Evolutionary conservation across 2,888 invertebrate species (phyloP).

Genomic region (Drosophila fulvimacula): DNA sequence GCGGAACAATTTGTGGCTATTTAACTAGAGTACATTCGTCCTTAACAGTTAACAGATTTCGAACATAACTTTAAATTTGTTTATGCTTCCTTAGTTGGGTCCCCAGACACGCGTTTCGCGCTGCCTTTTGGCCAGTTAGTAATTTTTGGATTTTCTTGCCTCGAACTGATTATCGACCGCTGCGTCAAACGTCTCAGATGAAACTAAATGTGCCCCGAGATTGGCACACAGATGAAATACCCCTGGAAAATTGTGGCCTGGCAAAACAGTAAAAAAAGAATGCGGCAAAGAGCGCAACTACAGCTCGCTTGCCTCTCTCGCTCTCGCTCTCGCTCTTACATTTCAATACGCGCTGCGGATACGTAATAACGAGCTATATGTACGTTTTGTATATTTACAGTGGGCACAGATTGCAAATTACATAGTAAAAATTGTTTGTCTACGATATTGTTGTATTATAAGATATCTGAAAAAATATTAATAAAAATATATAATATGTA

Average conservation of each 20-base stretch:
- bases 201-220: constrained; percentile 80
- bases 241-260: constrained; percentile 70
- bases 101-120: constrained; percentile 53
- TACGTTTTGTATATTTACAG: constrained; percentile 43
- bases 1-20: neutral
- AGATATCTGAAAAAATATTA: neutral
- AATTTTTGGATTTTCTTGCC: constrained; percentile 16
- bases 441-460: neutral
- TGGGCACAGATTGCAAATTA: constrained; percentile 13
- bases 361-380: constrained; percentile 50
- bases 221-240: constrained; percentile 65
- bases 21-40: neutral
- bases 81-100: constrained; percentile 14
- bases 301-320: constrained; percentile 29
- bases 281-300: constrained; percentile 73
- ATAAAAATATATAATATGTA: neutral
- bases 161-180: constrained; percentile 76
- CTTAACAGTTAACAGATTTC: constrained; percentile 8
- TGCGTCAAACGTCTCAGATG: constrained; percentile 84
- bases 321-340: constrained; percentile 3
- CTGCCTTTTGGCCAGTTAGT: constrained; percentile 29
- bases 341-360: constrained; percentile 42
- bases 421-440: neutral
- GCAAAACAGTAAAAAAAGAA: constrained; percentile 52
- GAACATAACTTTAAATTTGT: constrained; percentile 10